Evolutionary conservation across 2,113 vertebrate species (phyloP).

Genomic region (Gadus chalcogrammus): DNA sequence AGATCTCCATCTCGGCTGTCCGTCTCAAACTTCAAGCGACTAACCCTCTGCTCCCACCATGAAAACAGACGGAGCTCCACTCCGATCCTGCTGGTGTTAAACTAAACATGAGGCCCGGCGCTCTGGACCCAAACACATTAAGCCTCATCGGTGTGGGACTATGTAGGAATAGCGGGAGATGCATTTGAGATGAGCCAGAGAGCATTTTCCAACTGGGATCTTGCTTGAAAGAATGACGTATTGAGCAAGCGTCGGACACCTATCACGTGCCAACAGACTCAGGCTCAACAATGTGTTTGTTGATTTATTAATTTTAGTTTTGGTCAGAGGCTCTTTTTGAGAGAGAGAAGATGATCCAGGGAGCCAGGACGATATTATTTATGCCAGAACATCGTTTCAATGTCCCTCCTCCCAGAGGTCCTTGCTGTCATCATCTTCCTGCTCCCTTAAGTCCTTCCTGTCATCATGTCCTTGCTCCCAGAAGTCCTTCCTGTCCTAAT

Average conservation of each 20-base stretch:
- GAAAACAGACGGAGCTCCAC: background rate
- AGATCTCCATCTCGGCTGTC: background rate
- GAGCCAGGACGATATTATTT: slow-evolving; percentile 21
- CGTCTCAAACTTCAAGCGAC: background rate
- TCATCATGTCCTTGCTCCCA: too few relatives aligned
- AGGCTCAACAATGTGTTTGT: slow-evolving; percentile 17
- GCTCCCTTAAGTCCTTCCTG: too few relatives aligned
- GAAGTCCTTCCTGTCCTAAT: too few relatives aligned
- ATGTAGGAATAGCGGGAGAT: background rate
- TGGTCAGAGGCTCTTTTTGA: background rate
- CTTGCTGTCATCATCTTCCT: too few relatives aligned
- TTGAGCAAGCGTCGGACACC: slow-evolving; percentile 20
- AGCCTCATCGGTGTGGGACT: background rate
- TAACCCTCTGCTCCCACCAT: background rate
- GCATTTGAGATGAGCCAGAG: slow-evolving; percentile 20
- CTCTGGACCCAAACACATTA: background rate
- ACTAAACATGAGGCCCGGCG: too few relatives aligned
- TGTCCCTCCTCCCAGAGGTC: background rate
- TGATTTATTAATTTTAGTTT: background rate
- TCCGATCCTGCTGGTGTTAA: background rate
- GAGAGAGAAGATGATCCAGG: slow-evolving; percentile 15
- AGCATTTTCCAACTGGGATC: slow-evolving; percentile 26
- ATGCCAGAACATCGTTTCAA: slow-evolving; percentile 24
- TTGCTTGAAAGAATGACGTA: slow-evolving; percentile 56
- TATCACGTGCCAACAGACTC: slow-evolving; percentile 31